These are phyloP conservation scores for Synaphobranchus kaupii DNA, from an alignment of 2,797 vertebrate species.

Conservation along the genomic window DNA sequence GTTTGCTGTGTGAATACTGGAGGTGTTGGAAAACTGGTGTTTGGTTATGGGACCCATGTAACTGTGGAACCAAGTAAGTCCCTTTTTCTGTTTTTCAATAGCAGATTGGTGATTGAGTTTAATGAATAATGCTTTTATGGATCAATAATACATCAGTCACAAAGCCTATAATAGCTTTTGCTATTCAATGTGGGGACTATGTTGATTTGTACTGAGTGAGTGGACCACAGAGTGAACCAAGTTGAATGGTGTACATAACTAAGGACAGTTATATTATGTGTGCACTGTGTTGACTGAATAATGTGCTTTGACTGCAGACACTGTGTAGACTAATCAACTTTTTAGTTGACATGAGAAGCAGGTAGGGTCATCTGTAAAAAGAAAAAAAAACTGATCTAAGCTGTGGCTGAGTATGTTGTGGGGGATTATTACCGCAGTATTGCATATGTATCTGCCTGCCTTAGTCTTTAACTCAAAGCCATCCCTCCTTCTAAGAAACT, in stretches of 20 bases:
- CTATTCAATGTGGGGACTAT: background rate
- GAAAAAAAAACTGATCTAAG: background rate
- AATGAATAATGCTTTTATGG: background rate
- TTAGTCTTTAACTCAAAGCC: background rate
- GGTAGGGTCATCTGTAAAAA: background rate
- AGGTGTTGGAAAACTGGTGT: background rate
- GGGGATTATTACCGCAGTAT: background rate
- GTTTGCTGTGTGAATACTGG: slow-evolving; percentile 25
- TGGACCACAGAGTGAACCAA: background rate
- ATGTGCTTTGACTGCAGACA: too few relatives aligned
- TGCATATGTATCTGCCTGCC: background rate
- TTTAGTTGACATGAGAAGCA: background rate
- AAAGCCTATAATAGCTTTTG: background rate
- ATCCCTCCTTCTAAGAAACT: background rate
- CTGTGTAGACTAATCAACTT: background rate
- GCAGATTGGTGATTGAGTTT: background rate
- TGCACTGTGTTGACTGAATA: background rate
- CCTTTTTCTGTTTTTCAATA: background rate
- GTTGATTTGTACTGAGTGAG: background rate
- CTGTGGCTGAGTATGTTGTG: background rate
- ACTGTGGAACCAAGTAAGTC: slow-evolving; percentile 32
- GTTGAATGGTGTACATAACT: background rate
- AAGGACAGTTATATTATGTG: background rate
- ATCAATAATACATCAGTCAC: background rate
- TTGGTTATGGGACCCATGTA: slow-evolving; percentile 28